Evolutionary conservation across 2,113 vertebrate genomes (phyloP), one percentile per base, ranked within the genome.

Genomic region (Larimichthys crocea): DNA sequence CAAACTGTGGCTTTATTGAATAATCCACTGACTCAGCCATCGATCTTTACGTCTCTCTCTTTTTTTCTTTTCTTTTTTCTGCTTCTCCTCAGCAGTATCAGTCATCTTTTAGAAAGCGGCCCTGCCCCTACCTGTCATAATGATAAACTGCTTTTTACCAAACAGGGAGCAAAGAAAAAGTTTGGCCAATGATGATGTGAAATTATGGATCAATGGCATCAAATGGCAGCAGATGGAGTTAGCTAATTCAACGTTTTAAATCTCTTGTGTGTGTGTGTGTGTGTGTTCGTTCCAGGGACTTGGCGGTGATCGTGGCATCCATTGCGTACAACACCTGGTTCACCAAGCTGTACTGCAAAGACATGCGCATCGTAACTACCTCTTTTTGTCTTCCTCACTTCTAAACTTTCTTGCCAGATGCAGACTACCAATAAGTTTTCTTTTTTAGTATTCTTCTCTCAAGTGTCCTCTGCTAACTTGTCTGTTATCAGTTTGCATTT

Each of bases 301-400:
- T 98, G 87, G 97, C 97, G 3, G 94, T 97, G 75, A 97, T 98
- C 40, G 97, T 98, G 83, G 97, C 97, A n/a, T 95, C 97, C 75
- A 94, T 98, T 76, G 97, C 97, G 0, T 98, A 97, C 87, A 98
- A 98, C 94, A 96, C 97, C 57, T 98, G 97, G 97, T 98, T 98
- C 91, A 97, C 95, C 92, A 97, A 96, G 89, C 96, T 98, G 78
- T 95, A 96, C 94, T 97, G 96, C 94, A 97, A 96, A 91, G 96
- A 98, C 91, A 88, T 98, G 91, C 94, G 96, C 84, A 93, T 98
- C 91, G 97, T 97, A 96, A 94, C 59, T 89, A 76, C 91, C 53
- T 46, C 55, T 73, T 53, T 66, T 8, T 0, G 8, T 67, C 15
- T 75, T 56, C 4, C 26, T 76, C 14, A 10, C 40, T 60, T 65